These are phyloP conservation scores for Nephrotoma flavescens DNA, from an alignment of 2,888 invertebrate genomes.

Conservation along the genomic window DNA sequence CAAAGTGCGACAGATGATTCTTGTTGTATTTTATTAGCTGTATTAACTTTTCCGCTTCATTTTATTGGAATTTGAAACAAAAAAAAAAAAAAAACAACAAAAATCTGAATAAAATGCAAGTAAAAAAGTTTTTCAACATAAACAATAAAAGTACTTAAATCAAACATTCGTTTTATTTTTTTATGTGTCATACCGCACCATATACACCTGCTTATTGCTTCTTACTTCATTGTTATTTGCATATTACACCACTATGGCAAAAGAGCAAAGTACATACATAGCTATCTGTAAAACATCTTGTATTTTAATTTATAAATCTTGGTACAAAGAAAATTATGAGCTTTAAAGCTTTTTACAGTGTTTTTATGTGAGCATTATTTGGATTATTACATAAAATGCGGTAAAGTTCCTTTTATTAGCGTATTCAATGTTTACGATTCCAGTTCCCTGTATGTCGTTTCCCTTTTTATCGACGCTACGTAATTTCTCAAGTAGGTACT, in stretches of 20 bases:
- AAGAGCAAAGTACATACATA: neutral
- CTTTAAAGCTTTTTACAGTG: neutral
- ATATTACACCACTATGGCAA: neutral
- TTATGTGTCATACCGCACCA: neutral
- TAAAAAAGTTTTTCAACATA: neutral
- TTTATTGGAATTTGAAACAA: neutral
- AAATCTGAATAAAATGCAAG: neutral
- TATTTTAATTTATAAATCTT: neutral
- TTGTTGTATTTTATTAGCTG: neutral
- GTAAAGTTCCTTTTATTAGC: neutral
- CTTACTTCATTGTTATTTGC: neutral
- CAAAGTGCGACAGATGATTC: neutral
- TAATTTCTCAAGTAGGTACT: neutral
- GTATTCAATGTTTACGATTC: neutral
- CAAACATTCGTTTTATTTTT: neutral
- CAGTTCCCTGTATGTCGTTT: neutral
- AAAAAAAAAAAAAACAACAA: neutral
- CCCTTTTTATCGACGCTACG: neutral
- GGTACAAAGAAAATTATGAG: neutral
- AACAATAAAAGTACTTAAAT: neutral
- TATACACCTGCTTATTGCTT: neutral
- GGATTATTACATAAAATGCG: neutral
- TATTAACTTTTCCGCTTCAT: neutral
- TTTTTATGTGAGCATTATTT: neutral
- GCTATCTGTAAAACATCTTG: neutral